Evolutionary conservation across 2,797 vertebrate genomes (phyloP).

Genomic region (Platalea minor): DNA sequence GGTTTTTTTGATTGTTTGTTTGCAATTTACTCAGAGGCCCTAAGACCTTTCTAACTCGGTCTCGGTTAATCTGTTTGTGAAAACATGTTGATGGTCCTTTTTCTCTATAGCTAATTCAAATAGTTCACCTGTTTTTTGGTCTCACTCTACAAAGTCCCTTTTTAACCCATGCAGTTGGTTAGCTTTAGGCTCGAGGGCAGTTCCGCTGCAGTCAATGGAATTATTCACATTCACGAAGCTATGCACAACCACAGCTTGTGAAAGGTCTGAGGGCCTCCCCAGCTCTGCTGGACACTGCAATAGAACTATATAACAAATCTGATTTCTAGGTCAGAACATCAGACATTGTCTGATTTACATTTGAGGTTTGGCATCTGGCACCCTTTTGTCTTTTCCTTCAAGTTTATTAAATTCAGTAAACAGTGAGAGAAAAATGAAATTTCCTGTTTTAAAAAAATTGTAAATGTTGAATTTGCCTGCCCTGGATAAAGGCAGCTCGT

Average conservation of each 20-base stretch:
- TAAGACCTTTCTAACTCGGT: background rate
- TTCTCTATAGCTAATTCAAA: background rate
- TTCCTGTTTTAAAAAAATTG: background rate
- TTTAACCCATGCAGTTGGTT: background rate
- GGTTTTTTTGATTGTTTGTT: background rate
- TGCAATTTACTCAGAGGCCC: background rate
- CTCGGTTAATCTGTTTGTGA: background rate
- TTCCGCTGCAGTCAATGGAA: background rate
- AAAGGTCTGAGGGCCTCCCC: background rate
- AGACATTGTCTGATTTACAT: background rate
- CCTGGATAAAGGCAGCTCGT: constrained; percentile 4
- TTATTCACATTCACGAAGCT: background rate
- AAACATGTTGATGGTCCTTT: background rate
- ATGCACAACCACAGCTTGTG: background rate
- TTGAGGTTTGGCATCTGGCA: background rate
- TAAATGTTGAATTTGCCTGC: background rate
- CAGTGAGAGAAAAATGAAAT: background rate
- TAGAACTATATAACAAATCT: background rate
- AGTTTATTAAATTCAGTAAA: background rate
- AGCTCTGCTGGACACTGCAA: background rate
- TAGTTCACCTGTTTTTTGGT: background rate
- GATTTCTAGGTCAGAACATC: background rate
- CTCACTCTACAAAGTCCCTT: background rate
- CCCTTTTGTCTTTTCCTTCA: background rate
- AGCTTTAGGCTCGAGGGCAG: background rate